Evolutionary conservation across 2,797 vertebrate genomes (phyloP).

Genomic region (Crenichthys baileyi): DNA sequence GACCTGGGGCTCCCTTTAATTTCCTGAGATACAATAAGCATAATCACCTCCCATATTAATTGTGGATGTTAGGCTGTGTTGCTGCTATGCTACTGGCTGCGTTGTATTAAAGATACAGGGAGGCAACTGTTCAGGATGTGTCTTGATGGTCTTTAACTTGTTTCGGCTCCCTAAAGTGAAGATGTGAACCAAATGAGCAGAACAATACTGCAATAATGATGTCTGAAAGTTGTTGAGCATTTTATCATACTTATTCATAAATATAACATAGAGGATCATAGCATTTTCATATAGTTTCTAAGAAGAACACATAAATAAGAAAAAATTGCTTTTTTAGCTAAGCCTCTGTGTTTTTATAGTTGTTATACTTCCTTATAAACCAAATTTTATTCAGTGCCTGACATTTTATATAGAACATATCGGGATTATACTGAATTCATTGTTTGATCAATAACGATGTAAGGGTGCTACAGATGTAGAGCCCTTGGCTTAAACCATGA

Average conservation of each 20-base stretch:
- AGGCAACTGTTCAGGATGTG: not conserved
- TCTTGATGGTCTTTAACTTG: slow-evolving; percentile 7
- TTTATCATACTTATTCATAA: not conserved
- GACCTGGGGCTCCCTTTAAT: slow-evolving; percentile 73
- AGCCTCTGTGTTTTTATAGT: no score
- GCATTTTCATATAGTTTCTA: no score
- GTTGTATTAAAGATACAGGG: slow-evolving; percentile 29
- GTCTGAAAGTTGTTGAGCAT: not conserved
- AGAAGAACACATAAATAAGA: not conserved
- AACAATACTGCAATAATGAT: not conserved
- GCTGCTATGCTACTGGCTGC: slow-evolving; percentile 40
- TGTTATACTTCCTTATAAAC: not conserved
- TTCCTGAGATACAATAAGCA: slow-evolving; percentile 69
- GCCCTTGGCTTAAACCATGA: not conserved
- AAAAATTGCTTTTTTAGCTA: not conserved
- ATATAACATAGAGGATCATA: not conserved
- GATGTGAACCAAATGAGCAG: slow-evolving; percentile 8
- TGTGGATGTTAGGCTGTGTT: slow-evolving; percentile 59
- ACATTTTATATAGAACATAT: not conserved
- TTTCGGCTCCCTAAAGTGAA: slow-evolving; percentile 15
- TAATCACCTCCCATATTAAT: slow-evolving; percentile 65
- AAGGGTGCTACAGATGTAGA: not conserved
- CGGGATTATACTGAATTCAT: not conserved
- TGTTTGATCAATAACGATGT: not conserved
- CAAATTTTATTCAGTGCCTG: no score